Conservation (phyloP, 1,140 invertebrate species). For the Olivierus martensii region DNA sequence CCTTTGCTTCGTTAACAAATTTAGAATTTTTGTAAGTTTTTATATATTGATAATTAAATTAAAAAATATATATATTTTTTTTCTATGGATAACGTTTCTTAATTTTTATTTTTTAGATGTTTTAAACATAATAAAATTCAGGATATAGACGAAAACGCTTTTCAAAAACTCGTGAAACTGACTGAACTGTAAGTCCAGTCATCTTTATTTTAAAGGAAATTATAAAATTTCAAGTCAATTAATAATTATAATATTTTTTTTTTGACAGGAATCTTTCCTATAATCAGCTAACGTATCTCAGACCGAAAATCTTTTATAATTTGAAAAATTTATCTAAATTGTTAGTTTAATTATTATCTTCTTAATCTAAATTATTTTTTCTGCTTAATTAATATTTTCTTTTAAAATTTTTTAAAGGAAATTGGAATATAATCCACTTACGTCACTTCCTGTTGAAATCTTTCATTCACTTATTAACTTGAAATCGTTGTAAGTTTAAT, state of each 20-base stretch:
- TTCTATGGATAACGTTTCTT: too few relatives aligned
- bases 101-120: too few relatives aligned
- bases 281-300: conserved; percentile 19
- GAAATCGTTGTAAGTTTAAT: conserved; percentile 13
- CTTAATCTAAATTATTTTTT: too few relatives aligned
- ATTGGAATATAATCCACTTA: conserved; percentile 21
- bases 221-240: too few relatives aligned
- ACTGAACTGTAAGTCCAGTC: conserved; percentile 19
- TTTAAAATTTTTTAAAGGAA: conserved; percentile 14
- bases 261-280: conserved; percentile 19
- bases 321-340: conserved; percentile 18
- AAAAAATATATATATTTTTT: too few relatives aligned
- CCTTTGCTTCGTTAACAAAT: background rate
- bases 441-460: conserved; percentile 9
- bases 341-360: conserved; percentile 17
- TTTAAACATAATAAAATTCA: conserved; percentile 36
- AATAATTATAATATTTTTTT: conserved; percentile 10
- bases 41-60: background rate
- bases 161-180: conserved; percentile 14
- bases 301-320: conserved; percentile 13
- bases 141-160: conserved; percentile 18
- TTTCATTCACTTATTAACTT: conserved; percentile 6
- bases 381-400: too few relatives aligned
- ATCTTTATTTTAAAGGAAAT: too few relatives aligned
- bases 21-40: conserved; percentile 13